Conservation (phyloP, 23 tunicate genomes). For the Halocynthia aurantium region DNA sequence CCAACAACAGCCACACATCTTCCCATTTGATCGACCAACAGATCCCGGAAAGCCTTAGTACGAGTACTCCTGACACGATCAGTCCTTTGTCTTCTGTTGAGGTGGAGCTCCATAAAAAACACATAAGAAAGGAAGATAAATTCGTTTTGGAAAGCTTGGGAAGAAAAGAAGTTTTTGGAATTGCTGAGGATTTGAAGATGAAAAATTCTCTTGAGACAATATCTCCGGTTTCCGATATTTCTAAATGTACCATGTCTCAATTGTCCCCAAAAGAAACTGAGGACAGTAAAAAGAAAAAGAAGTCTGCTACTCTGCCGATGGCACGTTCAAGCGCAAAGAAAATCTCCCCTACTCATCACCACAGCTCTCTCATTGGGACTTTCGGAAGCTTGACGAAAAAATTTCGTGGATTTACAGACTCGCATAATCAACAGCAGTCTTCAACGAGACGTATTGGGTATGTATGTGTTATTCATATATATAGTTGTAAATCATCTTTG, state of each 20-base stretch:
- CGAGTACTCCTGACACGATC: conserved; percentile 13
- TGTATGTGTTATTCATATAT: neutral
- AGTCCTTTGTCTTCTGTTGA: conserved; percentile 3
- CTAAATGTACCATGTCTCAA: neutral
- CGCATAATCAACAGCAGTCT: conserved; percentile 27
- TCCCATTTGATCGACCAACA: conserved; percentile 12
- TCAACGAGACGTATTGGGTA: conserved; percentile 19
- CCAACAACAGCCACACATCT: neutral
- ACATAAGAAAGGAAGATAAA: neutral
- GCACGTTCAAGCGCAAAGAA: conserved; percentile 10
- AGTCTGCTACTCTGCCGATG: conserved; percentile 65
- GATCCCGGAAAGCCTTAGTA: conserved; percentile 9
- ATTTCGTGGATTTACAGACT: conserved; percentile 48
- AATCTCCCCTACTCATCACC: conserved; percentile 35
- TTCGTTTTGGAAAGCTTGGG: neutral
- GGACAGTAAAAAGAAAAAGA: conserved; percentile 25
- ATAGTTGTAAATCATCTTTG: too few relatives aligned
- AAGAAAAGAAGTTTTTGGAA: neutral
- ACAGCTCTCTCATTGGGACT: conserved; percentile 58
- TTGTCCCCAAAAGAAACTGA: conserved; percentile 1
- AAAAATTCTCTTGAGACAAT: neutral
- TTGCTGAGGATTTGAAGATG: neutral
- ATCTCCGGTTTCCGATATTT: neutral
- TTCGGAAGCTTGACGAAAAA: conserved; percentile 67
- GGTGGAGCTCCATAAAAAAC: neutral